Evolutionary conservation across 1,140 invertebrate genomes (phyloP), one percentile per base, ranked within the genome.

Genomic region (Lutraria rhynchaena): DNA sequence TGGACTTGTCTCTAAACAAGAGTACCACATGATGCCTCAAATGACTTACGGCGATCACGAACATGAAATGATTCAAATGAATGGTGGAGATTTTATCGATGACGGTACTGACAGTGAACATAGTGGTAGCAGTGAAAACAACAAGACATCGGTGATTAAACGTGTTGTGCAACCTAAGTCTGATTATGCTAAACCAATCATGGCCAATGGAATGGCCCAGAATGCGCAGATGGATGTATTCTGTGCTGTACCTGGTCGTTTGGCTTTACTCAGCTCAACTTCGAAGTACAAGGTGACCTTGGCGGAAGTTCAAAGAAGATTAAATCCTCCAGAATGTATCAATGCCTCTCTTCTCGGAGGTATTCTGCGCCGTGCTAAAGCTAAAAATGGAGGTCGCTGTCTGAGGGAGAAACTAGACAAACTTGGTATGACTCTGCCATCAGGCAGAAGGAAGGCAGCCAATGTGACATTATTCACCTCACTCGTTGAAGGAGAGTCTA

Each of bases 251-350:
- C 98, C 99, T 33, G 99, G 99, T 49, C 95, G 99, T 71, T 94
- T 99, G 84, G 99, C 98, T 46, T 95, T 99, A 63, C 95, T 99
- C 86, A 98, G 96, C 88, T 99, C 98, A 86, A 99, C 98, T 78
- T 98, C 97, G 92, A 99, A 99, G 95, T 99, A 99, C 95, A 99
- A 99, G 94, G 99, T 99, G 86, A 99, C 98, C 29, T 97, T 99
- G 69, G 98, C 97, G 9, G 99, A 99, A 94, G 98, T 99, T 60
- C 98, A 99, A 93, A 94, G 99, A 89, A 94, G 99, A 87, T 94
- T 99, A 70, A 98, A 97, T 65, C 98, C 99, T 37, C 99, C 99
- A 0, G 99, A 99, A 94, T 99, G 99, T 93, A 94, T 99, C 65
- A 99, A 99, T 93, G 99, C 99, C n/a, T 99, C 98, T 49, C 94